Percentiles rank a stretch among this genome's conserved stretches.
Conservation (phyloP, 2,888 invertebrate species). For the Cephus spinipes region DNA sequence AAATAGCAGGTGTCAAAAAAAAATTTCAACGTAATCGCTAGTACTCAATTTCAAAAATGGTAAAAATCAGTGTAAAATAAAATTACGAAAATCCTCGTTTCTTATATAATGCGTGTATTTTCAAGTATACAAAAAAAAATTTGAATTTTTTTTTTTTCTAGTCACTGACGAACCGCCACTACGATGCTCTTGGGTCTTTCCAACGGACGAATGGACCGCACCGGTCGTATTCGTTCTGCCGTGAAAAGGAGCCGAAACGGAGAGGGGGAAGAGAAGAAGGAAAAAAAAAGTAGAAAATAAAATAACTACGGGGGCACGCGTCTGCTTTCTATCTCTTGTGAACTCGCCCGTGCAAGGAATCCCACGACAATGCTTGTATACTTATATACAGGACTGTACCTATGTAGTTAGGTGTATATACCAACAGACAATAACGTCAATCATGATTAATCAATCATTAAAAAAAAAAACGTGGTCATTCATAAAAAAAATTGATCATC, state of each 20-base stretch:
- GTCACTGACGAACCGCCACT: background rate
- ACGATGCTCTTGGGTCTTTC: background rate
- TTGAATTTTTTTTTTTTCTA: background rate
- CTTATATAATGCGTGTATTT: no score
- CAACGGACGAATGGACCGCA: background rate
- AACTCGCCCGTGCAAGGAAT: background rate
- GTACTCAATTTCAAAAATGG: no score
- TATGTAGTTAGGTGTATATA: background rate
- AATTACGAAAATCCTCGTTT: no score
- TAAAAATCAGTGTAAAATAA: no score
- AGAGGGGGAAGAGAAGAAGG: background rate
- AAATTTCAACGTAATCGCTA: no score
- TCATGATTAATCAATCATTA: background rate
- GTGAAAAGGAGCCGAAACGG: background rate
- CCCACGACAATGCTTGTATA: background rate
- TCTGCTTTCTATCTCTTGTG: background rate
- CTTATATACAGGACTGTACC: background rate
- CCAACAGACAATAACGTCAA: background rate
- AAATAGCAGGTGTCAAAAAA: no score
- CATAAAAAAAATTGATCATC: background rate
- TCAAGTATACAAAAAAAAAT: background rate
- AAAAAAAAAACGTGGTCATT: background rate
- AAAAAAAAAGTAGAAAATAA: background rate
- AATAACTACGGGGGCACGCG: background rate
- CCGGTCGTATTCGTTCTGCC: background rate